Conservation (phyloP, 2,113 vertebrate genomes). For the Petrocephalus microphthalmus region DNA sequence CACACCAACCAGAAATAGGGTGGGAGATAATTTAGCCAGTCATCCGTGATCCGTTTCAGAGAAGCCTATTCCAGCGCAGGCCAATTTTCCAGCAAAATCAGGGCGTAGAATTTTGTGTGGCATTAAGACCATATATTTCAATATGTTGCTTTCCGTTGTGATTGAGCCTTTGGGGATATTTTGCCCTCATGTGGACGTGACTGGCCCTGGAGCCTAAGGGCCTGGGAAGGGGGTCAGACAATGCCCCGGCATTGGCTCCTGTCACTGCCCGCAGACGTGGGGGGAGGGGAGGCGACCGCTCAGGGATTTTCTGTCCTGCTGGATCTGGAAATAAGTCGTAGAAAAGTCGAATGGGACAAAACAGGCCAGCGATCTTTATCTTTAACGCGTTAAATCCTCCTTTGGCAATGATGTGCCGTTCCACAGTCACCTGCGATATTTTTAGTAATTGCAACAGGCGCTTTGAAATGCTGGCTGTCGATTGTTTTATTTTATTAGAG, state of each 20-base stretch:
- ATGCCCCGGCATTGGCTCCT: constrained; percentile 55
- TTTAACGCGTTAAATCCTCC: background rate
- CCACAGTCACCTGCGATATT: background rate
- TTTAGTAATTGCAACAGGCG: background rate
- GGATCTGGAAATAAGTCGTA: background rate
- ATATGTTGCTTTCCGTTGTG: constrained; percentile 12
- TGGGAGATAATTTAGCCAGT: constrained; percentile 24
- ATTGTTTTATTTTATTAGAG: background rate
- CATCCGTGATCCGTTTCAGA: constrained; percentile 23
- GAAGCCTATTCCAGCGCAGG: constrained; percentile 27
- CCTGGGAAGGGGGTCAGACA: constrained; percentile 48
- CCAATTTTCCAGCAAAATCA: constrained; percentile 15
- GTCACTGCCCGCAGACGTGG: constrained; percentile 37
- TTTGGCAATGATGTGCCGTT: background rate
- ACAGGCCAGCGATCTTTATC: background rate
- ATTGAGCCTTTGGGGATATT: background rate
- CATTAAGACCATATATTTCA: constrained; percentile 24
- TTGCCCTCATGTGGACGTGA: constrained; percentile 24
- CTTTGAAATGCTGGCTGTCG: background rate
- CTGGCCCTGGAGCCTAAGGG: constrained; percentile 1
- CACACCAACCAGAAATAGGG: constrained; percentile 36
- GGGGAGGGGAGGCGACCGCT: constrained; percentile 31
- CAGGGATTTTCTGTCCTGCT: constrained; percentile 28
- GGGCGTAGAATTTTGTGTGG: constrained; percentile 10
- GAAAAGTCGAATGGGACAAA: background rate